Evolutionary conservation across 2,797 vertebrate species (phyloP).

Genomic region (Smutsia temminckii): DNA sequence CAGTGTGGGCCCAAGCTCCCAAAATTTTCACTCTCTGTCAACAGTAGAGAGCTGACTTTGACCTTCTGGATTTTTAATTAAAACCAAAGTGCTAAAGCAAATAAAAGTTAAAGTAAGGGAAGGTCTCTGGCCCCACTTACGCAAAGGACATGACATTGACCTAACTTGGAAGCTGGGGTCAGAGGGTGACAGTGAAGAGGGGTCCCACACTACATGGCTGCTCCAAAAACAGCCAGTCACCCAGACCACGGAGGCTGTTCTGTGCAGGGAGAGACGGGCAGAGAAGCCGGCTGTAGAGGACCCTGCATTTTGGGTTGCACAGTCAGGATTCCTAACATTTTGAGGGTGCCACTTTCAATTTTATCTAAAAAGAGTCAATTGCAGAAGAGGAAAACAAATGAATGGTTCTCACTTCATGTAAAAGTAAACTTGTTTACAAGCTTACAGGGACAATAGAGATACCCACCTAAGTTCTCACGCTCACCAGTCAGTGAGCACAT

Average conservation of each 20-base stretch:
- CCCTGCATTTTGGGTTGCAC: not conserved
- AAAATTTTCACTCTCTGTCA: not conserved
- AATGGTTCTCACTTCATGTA: not conserved
- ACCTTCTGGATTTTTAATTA: not conserved
- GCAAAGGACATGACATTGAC: fast-evolving
- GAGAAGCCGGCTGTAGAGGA: fast-evolving
- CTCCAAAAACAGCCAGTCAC: fast-evolving
- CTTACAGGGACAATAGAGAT: not conserved
- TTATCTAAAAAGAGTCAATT: not conserved
- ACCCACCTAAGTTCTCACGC: no score
- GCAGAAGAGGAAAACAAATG: not conserved
- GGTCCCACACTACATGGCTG: fast-evolving
- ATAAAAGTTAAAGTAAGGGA: not conserved
- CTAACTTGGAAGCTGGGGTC: fast-evolving
- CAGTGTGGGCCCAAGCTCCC: no score
- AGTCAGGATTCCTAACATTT: not conserved
- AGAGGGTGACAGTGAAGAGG: fast-evolving
- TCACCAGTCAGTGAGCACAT: fast-evolving
- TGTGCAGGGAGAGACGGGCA: fast-evolving
- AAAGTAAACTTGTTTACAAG: not conserved
- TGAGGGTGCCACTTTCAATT: not conserved
- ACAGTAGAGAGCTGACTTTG: not conserved
- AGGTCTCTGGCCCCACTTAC: not conserved
- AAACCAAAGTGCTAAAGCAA: not conserved
- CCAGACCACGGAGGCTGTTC: fast-evolving